phyloP scores from a whole-genome alignment of 2,113 vertebrate species.

The Lepisosteus osseus region DNA sequence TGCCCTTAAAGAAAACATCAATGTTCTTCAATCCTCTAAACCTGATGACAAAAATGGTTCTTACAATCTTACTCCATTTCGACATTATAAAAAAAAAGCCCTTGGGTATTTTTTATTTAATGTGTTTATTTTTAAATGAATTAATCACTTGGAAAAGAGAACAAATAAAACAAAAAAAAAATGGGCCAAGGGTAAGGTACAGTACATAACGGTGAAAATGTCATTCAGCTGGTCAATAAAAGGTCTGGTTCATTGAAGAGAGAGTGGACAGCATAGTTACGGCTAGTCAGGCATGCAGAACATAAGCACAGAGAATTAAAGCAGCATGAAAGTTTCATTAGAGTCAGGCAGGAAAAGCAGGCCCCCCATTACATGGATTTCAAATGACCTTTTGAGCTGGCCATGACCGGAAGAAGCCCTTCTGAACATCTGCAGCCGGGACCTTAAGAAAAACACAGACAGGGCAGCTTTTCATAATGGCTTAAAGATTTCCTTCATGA shows the following conservation, averaged over 20 bases:
- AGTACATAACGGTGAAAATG: no score
- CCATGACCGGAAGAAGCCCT: constrained; percentile 39
- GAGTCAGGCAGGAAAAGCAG: constrained; percentile 44
- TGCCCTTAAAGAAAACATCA: not conserved
- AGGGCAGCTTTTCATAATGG: constrained; percentile 32
- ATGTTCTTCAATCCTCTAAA: no score
- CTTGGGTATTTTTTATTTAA: no score
- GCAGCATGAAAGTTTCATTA: constrained; percentile 59
- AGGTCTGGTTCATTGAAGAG: constrained; percentile 36
- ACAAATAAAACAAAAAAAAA: constrained; percentile 37
- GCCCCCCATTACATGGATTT: constrained; percentile 21
- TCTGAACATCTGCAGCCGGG: constrained; percentile 52
- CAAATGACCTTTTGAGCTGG: constrained; percentile 56
- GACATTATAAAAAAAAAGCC: no score
- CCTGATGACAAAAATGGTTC: no score
- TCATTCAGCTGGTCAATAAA: constrained; percentile 61
- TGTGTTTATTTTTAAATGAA: no score
- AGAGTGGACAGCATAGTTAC: constrained; percentile 42
- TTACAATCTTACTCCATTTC: no score
- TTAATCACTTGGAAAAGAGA: not conserved
- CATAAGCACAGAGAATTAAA: constrained; percentile 51
- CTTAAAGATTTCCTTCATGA: constrained; percentile 45
- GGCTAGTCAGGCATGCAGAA: constrained; percentile 50
- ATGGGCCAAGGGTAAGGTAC: constrained; percentile 46
- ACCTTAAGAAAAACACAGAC: constrained; percentile 23